Percentiles rank a stretch among this genome's conserved stretches.
Conservation (phyloP, 2,888 invertebrate species). For the Opisthograptis luteolata region DNA sequence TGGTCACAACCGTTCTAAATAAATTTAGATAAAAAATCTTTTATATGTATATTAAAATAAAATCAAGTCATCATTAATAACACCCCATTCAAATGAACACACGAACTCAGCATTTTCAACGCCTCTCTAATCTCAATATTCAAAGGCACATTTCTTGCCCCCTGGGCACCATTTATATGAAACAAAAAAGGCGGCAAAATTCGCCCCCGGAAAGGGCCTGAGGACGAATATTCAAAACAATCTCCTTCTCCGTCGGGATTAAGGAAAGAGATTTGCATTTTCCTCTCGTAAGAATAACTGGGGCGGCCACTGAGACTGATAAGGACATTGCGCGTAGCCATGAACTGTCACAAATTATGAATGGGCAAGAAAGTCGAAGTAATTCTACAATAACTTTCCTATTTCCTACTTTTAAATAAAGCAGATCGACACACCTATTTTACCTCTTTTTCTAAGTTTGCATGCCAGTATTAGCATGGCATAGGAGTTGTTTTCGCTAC, state of each 20-base stretch:
- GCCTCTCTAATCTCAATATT: constrained; percentile 46
- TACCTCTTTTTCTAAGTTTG: neutral
- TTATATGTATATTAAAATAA: neutral
- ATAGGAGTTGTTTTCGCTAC: constrained; percentile 70
- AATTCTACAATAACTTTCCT: neutral
- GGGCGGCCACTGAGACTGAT: constrained; percentile 31
- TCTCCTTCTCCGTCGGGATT: constrained; percentile 51
- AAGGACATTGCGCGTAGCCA: neutral
- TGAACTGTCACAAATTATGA: constrained; percentile 1
- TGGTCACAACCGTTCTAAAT: no score
- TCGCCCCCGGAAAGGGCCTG: constrained; percentile 42
- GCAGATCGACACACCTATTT: neutral
- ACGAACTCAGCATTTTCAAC: constrained; percentile 36
- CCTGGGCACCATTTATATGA: constrained; percentile 47
- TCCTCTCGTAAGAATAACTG: constrained; percentile 56
- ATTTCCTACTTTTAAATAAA: no score
- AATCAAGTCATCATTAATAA: neutral
- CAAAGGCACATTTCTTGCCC: constrained; percentile 41
- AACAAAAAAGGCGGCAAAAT: constrained; percentile 49
- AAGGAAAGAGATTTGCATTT: constrained; percentile 59
- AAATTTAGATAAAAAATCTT: no score
- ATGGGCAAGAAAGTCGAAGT: neutral
- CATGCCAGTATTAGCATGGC: constrained; percentile 40
- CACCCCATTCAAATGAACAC: constrained; percentile 12
- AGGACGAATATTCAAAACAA: constrained; percentile 65